Evolutionary conservation across 2,888 invertebrate genomes (phyloP), one percentile per base, ranked within the genome.

Genomic region (Ophion ellenae): DNA sequence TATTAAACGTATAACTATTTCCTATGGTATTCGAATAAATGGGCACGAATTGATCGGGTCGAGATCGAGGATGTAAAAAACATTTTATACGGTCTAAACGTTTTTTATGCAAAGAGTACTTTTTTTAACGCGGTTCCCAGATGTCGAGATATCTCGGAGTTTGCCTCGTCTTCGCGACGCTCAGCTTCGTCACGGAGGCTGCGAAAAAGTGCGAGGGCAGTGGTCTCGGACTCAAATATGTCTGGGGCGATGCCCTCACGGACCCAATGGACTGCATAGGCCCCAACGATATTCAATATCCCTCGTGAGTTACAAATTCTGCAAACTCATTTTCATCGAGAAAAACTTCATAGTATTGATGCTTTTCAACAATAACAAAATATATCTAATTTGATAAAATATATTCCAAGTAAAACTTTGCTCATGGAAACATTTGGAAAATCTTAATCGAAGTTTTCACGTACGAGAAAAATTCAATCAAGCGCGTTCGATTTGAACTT

Each of bases 181-280:
- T 86, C 64, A 86, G 87, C 77, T 83, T 83, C 82, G 86, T 87
- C 75, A 83, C 89, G 75, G 86, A 89, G 77, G 91, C 90, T 36
- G 89, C 91, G 64, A 92, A 90, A 80, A 93, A 95, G 92, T 96
- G 96, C 92, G 95, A 96, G 92, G 95, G 95, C 84, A 94, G 95
- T 83, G 96, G 96, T 28, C 95, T 95, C 83, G 96, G 96, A 89
- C 94, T 98, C 83, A 98, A 98, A 94, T 98, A 98, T 94, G 95
- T 98, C 28, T 98, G 97, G 96, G 98, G 98, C 24, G 98, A 98
- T 94, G 98, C 98, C 9, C 94, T 98, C 71, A 96, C 96, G 88
- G 97, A 97, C 93, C 95, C 97, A 9, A 94, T 95, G 32, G 97
- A 97, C 91, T 98, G 98, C 90, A 94, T 97, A 77, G 98, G 98